These are phyloP conservation scores for Leuciscus idus DNA, from an alignment of 2,113 vertebrate genomes.

Conservation along the genomic window DNA sequence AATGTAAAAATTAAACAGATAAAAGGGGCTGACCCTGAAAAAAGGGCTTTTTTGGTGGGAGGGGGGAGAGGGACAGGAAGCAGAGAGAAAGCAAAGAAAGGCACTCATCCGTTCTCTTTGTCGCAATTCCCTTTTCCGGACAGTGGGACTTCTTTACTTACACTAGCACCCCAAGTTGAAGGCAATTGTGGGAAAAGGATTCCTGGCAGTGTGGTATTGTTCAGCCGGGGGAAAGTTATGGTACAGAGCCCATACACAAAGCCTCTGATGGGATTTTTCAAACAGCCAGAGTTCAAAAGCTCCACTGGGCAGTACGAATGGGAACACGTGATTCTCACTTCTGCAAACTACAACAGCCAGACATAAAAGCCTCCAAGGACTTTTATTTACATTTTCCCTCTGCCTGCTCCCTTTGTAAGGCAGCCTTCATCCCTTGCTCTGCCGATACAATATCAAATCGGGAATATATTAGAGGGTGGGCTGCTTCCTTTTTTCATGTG, in stretches of 20 bases:
- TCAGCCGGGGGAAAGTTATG: slow-evolving; percentile 70
- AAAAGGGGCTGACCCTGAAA: slow-evolving; percentile 56
- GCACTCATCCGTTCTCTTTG: slow-evolving; percentile 57
- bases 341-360: slow-evolving; percentile 60
- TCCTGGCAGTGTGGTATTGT: slow-evolving; percentile 63
- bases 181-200: slow-evolving; percentile 60
- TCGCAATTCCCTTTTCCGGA: slow-evolving; percentile 51
- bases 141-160: slow-evolving; percentile 56
- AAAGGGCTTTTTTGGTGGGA: neutral
- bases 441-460: slow-evolving; percentile 72
- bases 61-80: slow-evolving; percentile 25
- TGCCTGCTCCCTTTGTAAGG: slow-evolving; percentile 27
- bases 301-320: slow-evolving; percentile 68
- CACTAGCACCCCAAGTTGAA: slow-evolving; percentile 61
- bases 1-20: slow-evolving; percentile 20
- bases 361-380: slow-evolving; percentile 54
- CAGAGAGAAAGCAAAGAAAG: slow-evolving; percentile 60
- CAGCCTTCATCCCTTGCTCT: slow-evolving; percentile 49
- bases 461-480: slow-evolving; percentile 70
- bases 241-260: slow-evolving; percentile 78
- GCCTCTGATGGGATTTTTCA: slow-evolving; percentile 73
- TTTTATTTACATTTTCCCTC: slow-evolving; percentile 70
- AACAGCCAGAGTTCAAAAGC: slow-evolving; percentile 74
- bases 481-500: slow-evolving; percentile 72
- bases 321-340: slow-evolving; percentile 69